phyloP scores from a whole-genome alignment of 2,113 vertebrate genomes.

The Cinclus cinclus region DNA sequence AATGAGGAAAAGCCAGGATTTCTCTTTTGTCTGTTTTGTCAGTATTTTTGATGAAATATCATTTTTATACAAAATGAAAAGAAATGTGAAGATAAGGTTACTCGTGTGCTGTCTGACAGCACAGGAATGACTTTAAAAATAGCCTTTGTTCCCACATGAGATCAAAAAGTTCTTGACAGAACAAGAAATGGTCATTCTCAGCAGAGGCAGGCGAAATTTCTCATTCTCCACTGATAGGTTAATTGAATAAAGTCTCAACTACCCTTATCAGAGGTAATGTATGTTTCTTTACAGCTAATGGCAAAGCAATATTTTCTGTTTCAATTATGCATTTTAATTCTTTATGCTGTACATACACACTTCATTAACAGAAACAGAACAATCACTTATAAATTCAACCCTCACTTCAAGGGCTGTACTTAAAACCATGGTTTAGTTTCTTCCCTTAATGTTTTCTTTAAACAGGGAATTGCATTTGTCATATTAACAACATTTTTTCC shows the following conservation, averaged over 20 bases:
- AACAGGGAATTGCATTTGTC: neutral
- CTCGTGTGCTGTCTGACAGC: neutral
- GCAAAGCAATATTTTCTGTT: neutral
- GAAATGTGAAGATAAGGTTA: neutral
- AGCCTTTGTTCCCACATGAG: neutral
- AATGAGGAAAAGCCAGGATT: neutral
- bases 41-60: neutral
- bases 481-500: neutral
- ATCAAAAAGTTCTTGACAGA: neutral
- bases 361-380: neutral
- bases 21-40: neutral
- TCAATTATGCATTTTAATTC: neutral
- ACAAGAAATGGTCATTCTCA: neutral
- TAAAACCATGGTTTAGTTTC: neutral
- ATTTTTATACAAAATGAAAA: neutral
- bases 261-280: neutral
- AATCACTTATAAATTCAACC: neutral
- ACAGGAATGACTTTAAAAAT: neutral
- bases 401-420: neutral
- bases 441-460: neutral
- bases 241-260: neutral
- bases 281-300: neutral
- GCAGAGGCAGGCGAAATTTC: neutral
- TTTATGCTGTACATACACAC: neutral
- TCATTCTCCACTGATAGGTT: neutral